Evolutionary conservation across 2,113 vertebrate species (phyloP), one percentile per base, ranked within the genome.

Genomic region (Hassar affinis): DNA sequence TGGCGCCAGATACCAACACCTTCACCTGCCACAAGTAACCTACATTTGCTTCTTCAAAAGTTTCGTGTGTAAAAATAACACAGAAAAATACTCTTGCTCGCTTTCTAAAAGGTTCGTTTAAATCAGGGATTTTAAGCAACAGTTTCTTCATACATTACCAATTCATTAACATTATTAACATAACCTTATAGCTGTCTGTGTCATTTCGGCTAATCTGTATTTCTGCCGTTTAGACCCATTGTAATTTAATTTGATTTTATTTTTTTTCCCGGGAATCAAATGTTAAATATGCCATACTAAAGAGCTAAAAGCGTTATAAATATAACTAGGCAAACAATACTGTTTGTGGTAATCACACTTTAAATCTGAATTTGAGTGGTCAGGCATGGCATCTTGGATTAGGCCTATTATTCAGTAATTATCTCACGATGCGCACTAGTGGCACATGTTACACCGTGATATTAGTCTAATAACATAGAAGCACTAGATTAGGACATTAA

Each of bases 1-100:
- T 90, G 92, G 91, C 90, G 92, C 93, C 93, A 90, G 86, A 89
- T 81, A 85, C 86, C 92, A 88, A 82, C 89, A 86, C 79, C 57
- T 89, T 89, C 49, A 87, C 88, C 80, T 79, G 82, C 52, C 64
- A 90, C 79, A 77, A 85, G 59, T 78, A 25, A 25, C 33, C 51
- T 14, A 76, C 81, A 62, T 45, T 35, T 77, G 72, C 35, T 78
- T 62, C 42, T 56, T 12, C 2, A 38, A 35, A 56, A 75, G 7
- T 38, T 38, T 25, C 25, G 4, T 79, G 74, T 35, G 51, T 54
- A 66, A 56, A 38, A 62, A 62, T 18, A 81, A 51, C 38, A 25
- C 61, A 42, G 17, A 22, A 18, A 30, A 3, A 30, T 49, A 49
- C 11, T 17, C 12, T 49, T 17, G 17, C 35, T 38, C 35, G 18